Evolutionary conservation across 2,113 vertebrate genomes (phyloP).

Genomic region (Xiphophorus maculatus): DNA sequence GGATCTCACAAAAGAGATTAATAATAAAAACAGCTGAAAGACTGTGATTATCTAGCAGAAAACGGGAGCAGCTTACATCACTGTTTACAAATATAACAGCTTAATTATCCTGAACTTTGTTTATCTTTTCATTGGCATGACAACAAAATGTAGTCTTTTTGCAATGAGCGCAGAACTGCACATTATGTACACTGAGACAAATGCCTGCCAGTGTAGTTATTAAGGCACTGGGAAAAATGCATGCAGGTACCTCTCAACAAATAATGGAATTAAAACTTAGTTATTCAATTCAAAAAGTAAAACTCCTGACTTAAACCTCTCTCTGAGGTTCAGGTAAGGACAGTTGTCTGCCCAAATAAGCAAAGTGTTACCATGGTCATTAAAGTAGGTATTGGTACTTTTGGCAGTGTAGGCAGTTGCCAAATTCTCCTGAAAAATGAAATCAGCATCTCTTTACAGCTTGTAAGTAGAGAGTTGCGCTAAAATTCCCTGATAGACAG

Average conservation of each 20-base stretch:
- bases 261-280: background rate
- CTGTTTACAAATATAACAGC: constrained; percentile 51
- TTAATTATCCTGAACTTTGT: constrained; percentile 56
- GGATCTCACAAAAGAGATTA: background rate
- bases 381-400: no score
- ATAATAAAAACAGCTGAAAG: background rate
- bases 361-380: no score
- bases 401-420: no score
- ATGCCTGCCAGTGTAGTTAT: constrained; percentile 50
- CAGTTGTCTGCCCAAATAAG: no score
- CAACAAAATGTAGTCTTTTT: constrained; percentile 53
- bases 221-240: constrained; percentile 74
- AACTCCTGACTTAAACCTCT: background rate
- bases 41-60: constrained; percentile 23
- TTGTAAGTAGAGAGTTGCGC: background rate
- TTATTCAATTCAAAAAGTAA: background rate
- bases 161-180: constrained; percentile 56
- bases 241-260: constrained; percentile 1
- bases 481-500: background rate
- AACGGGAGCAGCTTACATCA: constrained; percentile 66
- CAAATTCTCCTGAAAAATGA: background rate
- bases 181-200: constrained; percentile 60
- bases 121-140: constrained; percentile 55
- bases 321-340: no score
- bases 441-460: no score